Conservation (phyloP, 2,797 vertebrate species). For the Pseudopleuronectes americanus region DNA sequence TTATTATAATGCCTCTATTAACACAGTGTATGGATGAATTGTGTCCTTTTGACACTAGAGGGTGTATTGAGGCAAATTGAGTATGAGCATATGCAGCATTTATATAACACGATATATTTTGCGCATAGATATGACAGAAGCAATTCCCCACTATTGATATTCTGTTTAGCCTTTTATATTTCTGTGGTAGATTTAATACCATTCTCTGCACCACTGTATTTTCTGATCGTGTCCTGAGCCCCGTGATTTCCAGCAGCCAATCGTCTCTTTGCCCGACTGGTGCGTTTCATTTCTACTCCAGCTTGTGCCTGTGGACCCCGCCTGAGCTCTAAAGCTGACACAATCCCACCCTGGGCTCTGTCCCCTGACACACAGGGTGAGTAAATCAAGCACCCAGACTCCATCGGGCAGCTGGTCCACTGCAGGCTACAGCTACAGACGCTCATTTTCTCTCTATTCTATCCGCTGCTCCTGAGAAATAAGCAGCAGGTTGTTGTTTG, state of each 20-base stretch:
- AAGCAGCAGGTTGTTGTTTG: background rate
- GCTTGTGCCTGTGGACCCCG: rapidly evolving
- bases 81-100: background rate
- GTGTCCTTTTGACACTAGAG: constrained; percentile 10
- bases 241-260: constrained; percentile 63
- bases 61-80: constrained; percentile 18
- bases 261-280: constrained; percentile 47
- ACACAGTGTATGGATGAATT: background rate
- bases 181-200: background rate
- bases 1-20: background rate
- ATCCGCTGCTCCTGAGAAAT: background rate
- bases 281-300: constrained; percentile 43
- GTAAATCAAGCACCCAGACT: constrained; percentile 25
- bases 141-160: background rate
- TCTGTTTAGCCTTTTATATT: background rate
- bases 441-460: background rate
- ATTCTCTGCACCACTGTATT: background rate
- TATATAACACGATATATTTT: background rate
- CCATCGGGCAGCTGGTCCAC: constrained; percentile 24
- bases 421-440: constrained; percentile 16
- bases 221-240: constrained; percentile 2
- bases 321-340: too few species aligned
- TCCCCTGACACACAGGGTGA: background rate
- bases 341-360: too few species aligned
- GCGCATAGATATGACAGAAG: background rate